phyloP scores from a whole-genome alignment of 2,888 invertebrate genomes.

The Molorchus minor region DNA sequence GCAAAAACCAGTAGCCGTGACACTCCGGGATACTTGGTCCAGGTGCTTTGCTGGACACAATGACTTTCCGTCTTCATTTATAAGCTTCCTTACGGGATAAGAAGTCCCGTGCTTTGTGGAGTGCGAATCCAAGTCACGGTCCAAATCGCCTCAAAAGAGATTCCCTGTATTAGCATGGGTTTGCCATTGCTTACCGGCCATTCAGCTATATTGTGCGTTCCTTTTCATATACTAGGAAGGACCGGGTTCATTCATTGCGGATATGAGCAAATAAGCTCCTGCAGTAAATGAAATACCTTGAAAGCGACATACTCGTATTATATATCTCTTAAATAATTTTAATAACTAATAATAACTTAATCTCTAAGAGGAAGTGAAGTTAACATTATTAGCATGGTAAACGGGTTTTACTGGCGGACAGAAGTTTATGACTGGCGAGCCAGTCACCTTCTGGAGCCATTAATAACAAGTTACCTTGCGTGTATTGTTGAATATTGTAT shows the following conservation, averaged over 20 bases:
- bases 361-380: no score
- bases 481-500: no score
- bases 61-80: conserved; percentile 17
- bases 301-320: no score
- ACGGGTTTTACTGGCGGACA: no score
- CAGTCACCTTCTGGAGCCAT: no score
- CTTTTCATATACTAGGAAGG: not conserved
- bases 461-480: no score
- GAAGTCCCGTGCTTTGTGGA: conserved; percentile 23
- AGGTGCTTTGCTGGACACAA: conserved; percentile 27
- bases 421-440: no score
- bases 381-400: no score
- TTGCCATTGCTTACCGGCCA: conserved; percentile 5
- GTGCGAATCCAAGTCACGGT: conserved; percentile 25
- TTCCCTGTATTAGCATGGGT: conserved; percentile 24
- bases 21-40: conserved; percentile 22
- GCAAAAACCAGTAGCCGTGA: conserved; percentile 14
- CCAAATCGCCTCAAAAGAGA: conserved; percentile 19
- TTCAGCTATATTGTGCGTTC: conserved; percentile 4
- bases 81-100: conserved; percentile 18
- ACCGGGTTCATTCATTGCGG: not conserved
- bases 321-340: no score
- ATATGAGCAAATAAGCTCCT: no score
- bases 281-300: no score
- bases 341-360: no score